phyloP scores from a whole-genome alignment of 2,113 vertebrate species.

The Echinops telfairi region DNA sequence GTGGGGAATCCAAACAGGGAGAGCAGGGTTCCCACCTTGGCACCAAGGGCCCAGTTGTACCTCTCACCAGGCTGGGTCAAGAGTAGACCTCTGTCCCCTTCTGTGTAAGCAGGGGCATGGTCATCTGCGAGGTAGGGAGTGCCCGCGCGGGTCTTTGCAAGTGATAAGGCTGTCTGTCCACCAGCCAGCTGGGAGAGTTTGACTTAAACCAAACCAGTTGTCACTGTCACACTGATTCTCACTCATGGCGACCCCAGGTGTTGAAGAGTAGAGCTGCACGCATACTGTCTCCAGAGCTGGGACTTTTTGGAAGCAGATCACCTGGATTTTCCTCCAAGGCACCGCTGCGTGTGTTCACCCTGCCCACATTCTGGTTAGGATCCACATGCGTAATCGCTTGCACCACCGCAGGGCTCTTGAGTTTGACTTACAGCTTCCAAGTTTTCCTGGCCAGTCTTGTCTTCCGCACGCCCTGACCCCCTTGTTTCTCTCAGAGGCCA shows the following conservation, averaged over 20 bases:
- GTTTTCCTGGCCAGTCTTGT: background rate
- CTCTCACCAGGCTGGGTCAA: background rate
- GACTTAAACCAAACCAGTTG: background rate
- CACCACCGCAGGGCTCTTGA: background rate
- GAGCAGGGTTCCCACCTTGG: background rate
- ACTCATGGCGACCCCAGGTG: background rate
- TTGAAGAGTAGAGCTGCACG: background rate
- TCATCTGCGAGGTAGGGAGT: background rate
- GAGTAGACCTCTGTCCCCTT: background rate
- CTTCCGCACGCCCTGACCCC: background rate
- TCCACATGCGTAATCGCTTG: background rate
- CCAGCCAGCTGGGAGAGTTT: background rate
- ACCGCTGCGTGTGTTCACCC: background rate
- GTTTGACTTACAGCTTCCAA: background rate
- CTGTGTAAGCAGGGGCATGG: fast-evolving
- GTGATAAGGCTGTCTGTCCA: background rate
- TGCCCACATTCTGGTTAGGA: background rate
- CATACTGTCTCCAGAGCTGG: background rate
- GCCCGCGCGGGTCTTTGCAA: background rate
- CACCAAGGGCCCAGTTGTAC: background rate
- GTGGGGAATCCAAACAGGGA: background rate
- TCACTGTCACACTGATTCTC: background rate
- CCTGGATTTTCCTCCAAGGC: background rate
- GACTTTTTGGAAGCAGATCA: background rate
- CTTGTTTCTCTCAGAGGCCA: background rate